These are phyloP conservation scores for Sporophila hypoxantha DNA, from an alignment of 2,113 vertebrate genomes.

Conservation along the genomic window DNA sequence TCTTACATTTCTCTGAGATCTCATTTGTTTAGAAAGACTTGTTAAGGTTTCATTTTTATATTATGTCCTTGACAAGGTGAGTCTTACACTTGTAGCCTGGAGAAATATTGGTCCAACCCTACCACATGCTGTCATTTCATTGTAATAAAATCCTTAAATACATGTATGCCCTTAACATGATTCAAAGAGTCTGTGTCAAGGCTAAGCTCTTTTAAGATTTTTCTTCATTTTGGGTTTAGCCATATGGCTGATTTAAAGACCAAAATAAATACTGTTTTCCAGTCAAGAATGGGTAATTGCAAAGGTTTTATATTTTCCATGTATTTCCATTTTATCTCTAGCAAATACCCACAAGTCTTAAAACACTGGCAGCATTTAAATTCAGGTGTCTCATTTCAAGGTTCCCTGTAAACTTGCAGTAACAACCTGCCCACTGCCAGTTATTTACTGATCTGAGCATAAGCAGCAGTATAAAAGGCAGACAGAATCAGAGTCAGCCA, in stretches of 20 bases:
- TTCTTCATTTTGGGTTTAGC: neutral
- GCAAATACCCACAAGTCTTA: neutral
- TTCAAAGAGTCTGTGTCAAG: neutral
- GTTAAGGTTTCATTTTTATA: neutral
- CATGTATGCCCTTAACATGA: neutral
- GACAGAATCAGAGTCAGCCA: neutral
- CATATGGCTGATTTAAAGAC: neutral
- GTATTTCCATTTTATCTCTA: neutral
- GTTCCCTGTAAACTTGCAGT: neutral
- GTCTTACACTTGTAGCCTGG: neutral
- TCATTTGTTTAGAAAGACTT: neutral
- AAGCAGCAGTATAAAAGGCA: neutral
- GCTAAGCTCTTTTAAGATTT: neutral
- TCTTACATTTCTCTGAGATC: neutral
- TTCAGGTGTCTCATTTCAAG: neutral
- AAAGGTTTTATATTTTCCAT: neutral
- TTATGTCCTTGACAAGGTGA: neutral
- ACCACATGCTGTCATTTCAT: accelerated
- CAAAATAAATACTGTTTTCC: neutral
- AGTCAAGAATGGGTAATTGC: neutral
- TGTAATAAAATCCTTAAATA: neutral
- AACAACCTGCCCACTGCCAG: neutral
- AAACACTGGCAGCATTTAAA: neutral
- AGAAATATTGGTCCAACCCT: neutral
- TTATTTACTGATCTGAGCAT: neutral